Evolutionary conservation across 2,797 vertebrate genomes (phyloP), one percentile per base, ranked within the genome.

Genomic region (Rhynchotus rufescens): DNA sequence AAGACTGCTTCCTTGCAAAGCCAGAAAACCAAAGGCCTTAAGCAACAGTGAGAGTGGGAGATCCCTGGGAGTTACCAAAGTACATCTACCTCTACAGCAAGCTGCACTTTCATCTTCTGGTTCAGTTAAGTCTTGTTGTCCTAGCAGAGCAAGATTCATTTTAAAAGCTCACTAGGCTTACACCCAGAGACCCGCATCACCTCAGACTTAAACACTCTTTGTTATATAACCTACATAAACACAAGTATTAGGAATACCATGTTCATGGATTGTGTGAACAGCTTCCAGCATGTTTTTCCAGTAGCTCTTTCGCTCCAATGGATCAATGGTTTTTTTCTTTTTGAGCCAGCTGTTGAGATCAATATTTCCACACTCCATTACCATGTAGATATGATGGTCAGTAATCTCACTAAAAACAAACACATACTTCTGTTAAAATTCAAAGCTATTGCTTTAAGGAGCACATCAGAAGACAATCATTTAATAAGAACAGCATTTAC

Each of bases 271-370:
- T 83, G 98, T 99, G 34, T 99, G 97, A 91, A 99, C 99, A 16
- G 99, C 99, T 95, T 99, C 99, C 96, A 99, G 97, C 99, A 99
- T 99, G 92, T 99, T 99, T 97, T 98, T 99, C 99, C 99, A 99
- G 95, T 99, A 99, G 92, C 99, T 99, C 96, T 99, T 99, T 64
- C 99, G 98, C 92, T 99, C 99, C 96, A 99, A 96, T 0, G 98
- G 98, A 96, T 99, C 98, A 69, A 99, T 97, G 8, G 94, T 92
- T 86, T 99, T 99, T 92, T 99, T 98, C 96, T 99, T 99, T 94
- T 99, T 98, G 77, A 99, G 97, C 99, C 99, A 99, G 88, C 98
- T 99, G 95, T 99, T 99, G 66, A 99, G 98, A 95, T 99, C 99
- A 90, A 99, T 97, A 97, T 99, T 99, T 68, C 99, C 99, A 92